Base-by-base conservation (phyloP, 2,888 invertebrate genomes). In the Trachelus iudaicus region DNA sequence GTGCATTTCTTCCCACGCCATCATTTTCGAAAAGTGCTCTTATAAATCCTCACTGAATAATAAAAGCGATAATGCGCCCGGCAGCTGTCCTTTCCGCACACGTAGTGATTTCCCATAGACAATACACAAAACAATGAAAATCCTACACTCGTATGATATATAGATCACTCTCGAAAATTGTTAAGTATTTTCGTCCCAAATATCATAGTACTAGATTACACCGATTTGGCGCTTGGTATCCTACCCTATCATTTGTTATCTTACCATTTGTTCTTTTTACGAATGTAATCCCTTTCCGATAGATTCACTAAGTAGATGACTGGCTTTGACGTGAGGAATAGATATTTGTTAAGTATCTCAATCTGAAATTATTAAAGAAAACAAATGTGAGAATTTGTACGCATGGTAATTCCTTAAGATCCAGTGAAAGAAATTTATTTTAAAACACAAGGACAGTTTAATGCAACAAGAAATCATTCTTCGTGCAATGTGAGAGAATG, bases 211-310 rank as follows among this genome's bases (percentile, higher is more conserved):
- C 40, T 40, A 40, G 40, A 40, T 23, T 40, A 40, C 40, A 40
- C 40, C 40, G 40, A 40, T 40, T 40, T 40, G 23, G 6, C 40
- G 15, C 9, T 40, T 23, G 40, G 23, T 23, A 40, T 23, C 1
- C 1, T 0, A 40, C 40, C 40, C 40, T 23, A 40, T 40, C 6
- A 40, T 40, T 40, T 23, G 40, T 40, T 40, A 40, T 40, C 94
- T 92, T 92, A 96, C 98, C 98, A 99, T 93, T 99, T 99, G 91
- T 99, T 99, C 93, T 99, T 99, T 94, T 99, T 99, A 87, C 98
- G 95, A 87, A 98, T 98, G 92, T 98, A 99, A 92, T 99, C 99
- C 92, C 98, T 98, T 92, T 99, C 98, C 0, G 99, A 97, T 81
- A 99, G 93, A 92, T 99, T 99, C 12, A 99, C 96, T 84, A 99